phyloP scores from a whole-genome alignment of 2,797 vertebrate species.

The Lepilemur ruficaudatus region DNA sequence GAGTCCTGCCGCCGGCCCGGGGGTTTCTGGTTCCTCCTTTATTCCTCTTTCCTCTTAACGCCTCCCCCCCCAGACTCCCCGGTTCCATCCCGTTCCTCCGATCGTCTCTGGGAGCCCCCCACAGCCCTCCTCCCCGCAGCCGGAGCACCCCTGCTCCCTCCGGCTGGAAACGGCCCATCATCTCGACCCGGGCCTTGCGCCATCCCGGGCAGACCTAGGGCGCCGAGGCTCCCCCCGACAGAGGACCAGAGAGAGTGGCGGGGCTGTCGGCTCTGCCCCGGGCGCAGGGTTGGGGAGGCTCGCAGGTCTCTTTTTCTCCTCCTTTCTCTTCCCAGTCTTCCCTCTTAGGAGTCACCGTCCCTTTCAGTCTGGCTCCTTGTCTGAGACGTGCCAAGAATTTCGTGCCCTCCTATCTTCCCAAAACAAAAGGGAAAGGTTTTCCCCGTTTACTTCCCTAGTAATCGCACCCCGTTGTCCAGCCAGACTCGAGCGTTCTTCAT shows the following conservation, averaged over 20 bases:
- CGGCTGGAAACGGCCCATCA: not conserved
- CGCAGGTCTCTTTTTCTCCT: not conserved
- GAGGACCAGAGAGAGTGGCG: not conserved
- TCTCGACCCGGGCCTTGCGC: not conserved
- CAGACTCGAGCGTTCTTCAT: not conserved
- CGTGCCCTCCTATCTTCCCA: not conserved
- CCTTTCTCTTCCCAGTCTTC: not conserved
- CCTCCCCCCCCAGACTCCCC: too few relatives aligned
- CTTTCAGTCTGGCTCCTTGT: not conserved
- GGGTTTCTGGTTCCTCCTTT: not conserved
- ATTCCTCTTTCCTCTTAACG: not conserved
- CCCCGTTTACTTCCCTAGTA: not conserved
- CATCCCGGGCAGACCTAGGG: not conserved
- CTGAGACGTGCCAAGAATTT: not conserved
- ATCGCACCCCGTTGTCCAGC: not conserved
- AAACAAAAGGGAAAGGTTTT: not conserved
- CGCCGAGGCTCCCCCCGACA: too few relatives aligned
- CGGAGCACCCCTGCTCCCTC: not conserved
- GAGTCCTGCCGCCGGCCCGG: too few relatives aligned
- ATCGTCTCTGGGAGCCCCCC: not conserved
- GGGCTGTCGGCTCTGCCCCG: not conserved
- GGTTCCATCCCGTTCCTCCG: fast-evolving
- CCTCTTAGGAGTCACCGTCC: not conserved
- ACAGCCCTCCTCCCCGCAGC: too few relatives aligned
- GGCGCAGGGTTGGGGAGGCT: not conserved